Percentiles rank a stretch among this genome's conserved stretches.
These are phyloP conservation scores for Petrosia ficiformis DNA, from an alignment of 37 sponge, comb jelly and placozoan genomes.

Conservation along the genomic window DNA sequence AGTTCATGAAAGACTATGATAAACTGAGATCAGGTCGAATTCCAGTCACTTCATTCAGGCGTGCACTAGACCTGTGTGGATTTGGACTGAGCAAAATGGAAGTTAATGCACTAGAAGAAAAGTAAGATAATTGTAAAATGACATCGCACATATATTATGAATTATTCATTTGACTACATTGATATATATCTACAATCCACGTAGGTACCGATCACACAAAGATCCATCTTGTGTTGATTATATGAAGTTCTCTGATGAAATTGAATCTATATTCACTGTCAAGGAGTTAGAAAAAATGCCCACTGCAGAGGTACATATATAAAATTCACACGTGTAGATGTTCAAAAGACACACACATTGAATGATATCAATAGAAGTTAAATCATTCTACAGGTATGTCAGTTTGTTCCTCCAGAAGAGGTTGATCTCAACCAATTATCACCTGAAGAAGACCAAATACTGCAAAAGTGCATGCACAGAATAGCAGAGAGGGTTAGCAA, in stretches of 20 bases:
- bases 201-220: constrained; percentile 39
- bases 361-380: neutral
- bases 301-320: constrained; percentile 34
- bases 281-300: constrained; percentile 81
- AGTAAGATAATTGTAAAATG: too few relatives aligned
- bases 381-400: neutral
- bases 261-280: constrained; percentile 81
- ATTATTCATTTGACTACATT: neutral
- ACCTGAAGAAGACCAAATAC: constrained; percentile 60
- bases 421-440: constrained; percentile 23
- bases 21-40: constrained; percentile 72
- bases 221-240: constrained; percentile 64
- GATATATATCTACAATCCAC: neutral
- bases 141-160: neutral
- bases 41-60: constrained; percentile 52
- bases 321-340: constrained; percentile 27
- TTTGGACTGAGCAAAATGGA: constrained; percentile 64
- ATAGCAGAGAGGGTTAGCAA: constrained; percentile 73
- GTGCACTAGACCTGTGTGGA: constrained; percentile 88
- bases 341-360: neutral
- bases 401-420: neutral
- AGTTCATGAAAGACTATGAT: constrained; percentile 91
- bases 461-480: constrained; percentile 52
- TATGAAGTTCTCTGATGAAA: constrained; percentile 75
- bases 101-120: constrained; percentile 46